Evolutionary conservation across 1,140 invertebrate genomes (phyloP), one percentile per base, ranked within the genome.

Genomic region (Acromyrmex echinatior): DNA sequence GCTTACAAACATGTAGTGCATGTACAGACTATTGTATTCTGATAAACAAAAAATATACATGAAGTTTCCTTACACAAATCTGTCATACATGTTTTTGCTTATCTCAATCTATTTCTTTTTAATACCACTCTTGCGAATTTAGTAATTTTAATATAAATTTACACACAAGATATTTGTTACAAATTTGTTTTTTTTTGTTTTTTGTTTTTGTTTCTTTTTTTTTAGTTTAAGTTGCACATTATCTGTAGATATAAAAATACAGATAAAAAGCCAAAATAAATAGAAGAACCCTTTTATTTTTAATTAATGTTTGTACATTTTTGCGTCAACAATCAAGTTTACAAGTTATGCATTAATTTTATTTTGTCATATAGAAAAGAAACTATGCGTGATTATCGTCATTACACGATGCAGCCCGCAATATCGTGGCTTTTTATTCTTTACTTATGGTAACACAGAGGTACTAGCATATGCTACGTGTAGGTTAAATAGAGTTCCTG

Each of bases 231-330:
- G 25, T 65, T 49, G 16, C 31, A 71, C 5, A 58, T 70, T 68
- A 81, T 7, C 35, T 71, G n/a, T 81, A 63, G 70, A 85, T 90
- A 77, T 91, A 91, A 87, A 58, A 70, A 60, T 80, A 88, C 62
- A 87, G 79, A 76, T 90, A 68, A 86, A 45, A 79, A 78, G 53
- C 58, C 65, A 63, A 90, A 87, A 91, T 91, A 91, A 91, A 91
- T 91, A 91, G 88, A 92, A 92, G 92, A 92, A 87, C 87, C 89
- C 86, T 90, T 92, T 92, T 93, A 92, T 92, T 93, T 93, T 92
- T 93, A 92, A 45, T 45, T 87, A 86, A 92, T 92, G 90, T 93
- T 93, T 93, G 91, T 93, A 93, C 92, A 93, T 90, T 92, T 86
- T 86, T 90, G 90, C 88, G 88, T 92, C 88, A 92, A 92, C 91